Evolutionary conservation across 64 coral and sea anemone species (phyloP).

Genomic region (Stichodactyla helianthus): DNA sequence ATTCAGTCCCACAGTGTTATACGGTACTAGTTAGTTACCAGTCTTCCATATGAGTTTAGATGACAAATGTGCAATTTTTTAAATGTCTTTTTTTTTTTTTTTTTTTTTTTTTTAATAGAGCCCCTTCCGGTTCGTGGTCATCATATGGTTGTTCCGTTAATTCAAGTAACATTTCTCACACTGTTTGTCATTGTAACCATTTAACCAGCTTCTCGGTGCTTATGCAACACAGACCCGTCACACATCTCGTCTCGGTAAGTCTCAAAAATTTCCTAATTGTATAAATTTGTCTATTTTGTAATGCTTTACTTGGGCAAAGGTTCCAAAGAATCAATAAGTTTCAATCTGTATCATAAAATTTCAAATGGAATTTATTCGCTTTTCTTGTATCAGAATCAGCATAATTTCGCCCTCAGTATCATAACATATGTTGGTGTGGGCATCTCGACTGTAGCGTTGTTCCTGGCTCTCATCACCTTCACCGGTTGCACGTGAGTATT

Average conservation of each 20-base stretch:
- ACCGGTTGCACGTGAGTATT: conserved; percentile 58
- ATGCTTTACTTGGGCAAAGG: too few relatives aligned
- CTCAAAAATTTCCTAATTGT: background rate
- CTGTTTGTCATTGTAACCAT: conserved; percentile 80
- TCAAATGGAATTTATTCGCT: background rate
- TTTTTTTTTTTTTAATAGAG: background rate
- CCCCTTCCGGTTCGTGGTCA: conserved; percentile 56
- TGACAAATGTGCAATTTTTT: too few relatives aligned
- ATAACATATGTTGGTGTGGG: conserved; percentile 69
- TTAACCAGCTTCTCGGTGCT: conserved; percentile 90
- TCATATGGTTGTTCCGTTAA: conserved; percentile 53
- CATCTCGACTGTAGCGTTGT: conserved; percentile 60
- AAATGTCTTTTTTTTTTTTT: background rate
- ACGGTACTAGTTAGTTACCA: too few relatives aligned
- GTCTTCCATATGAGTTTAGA: too few relatives aligned
- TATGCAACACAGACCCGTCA: conserved; percentile 55
- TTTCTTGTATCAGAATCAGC: conserved; percentile 17
- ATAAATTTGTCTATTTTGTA: too few relatives aligned
- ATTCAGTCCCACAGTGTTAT: too few relatives aligned
- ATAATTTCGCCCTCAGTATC: conserved; percentile 56
- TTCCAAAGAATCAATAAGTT: background rate
- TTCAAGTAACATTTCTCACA: conserved; percentile 41
- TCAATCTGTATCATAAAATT: background rate
- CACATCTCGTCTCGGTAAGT: conserved; percentile 44
- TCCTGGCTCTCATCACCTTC: conserved; percentile 73